Percentiles rank a stretch among this genome's conserved stretches.
Evolutionary conservation across 30 jellyfish, hydroid and myxozoan species (phyloP).

Genomic region (Mastigias papua): DNA sequence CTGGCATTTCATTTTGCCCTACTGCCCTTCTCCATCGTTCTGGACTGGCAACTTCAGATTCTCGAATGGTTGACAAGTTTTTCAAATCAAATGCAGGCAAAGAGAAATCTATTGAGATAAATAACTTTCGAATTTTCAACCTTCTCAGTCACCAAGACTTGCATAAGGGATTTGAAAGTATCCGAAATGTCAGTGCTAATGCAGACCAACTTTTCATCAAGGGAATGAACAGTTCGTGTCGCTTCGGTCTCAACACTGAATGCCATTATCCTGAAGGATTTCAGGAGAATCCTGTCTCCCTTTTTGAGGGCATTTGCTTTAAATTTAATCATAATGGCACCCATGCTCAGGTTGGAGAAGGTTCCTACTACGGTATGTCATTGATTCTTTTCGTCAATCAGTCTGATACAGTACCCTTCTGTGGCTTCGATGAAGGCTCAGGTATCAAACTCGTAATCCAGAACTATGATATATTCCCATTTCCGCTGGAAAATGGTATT

Average conservation of each 20-base stretch:
- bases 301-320: conserved; percentile 70
- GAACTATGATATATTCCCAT: conserved; percentile 46
- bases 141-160: conserved; percentile 37
- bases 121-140: conserved; percentile 54
- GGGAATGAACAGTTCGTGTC: conserved; percentile 62
- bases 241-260: conserved; percentile 67
- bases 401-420: conserved; percentile 47
- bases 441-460: conserved; percentile 66
- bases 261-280: conserved; percentile 60
- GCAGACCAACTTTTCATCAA: conserved; percentile 54
- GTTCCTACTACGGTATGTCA: conserved; percentile 72
- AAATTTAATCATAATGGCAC: conserved; percentile 65
- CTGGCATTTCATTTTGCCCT: conserved; percentile 71
- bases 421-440: conserved; percentile 68
- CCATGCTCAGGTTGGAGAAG: conserved; percentile 67
- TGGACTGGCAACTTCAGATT: conserved; percentile 23
- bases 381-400: conserved; percentile 57
- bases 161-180: conserved; percentile 38
- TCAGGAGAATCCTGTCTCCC: conserved; percentile 62
- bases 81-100: conserved; percentile 16
- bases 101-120: conserved; percentile 43
- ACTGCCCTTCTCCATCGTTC: conserved; percentile 61
- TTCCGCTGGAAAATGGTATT: conserved; percentile 72
- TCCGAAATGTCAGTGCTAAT: conserved; percentile 44
- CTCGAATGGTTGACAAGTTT: conserved; percentile 9